Evolutionary conservation across 1,140 invertebrate genomes (phyloP).

Genomic region (Neotoxoptera formosana): DNA sequence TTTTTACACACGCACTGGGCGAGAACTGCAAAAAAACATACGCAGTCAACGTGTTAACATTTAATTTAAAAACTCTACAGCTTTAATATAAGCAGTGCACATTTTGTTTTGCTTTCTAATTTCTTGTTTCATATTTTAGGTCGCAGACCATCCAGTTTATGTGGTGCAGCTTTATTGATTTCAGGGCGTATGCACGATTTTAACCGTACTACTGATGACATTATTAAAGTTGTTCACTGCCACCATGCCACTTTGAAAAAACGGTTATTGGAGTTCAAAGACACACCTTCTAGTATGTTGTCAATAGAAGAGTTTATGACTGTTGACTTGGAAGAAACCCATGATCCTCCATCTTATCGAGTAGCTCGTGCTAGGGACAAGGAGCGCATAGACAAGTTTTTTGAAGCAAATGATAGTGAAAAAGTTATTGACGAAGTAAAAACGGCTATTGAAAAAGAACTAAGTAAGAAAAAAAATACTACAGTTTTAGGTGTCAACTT

Average conservation of each 20-base stretch:
- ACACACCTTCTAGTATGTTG: slow-evolving; percentile 85
- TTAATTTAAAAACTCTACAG: too few relatives aligned
- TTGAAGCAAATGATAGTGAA: slow-evolving; percentile 38
- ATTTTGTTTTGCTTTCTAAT: background rate
- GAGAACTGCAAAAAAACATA: too few relatives aligned
- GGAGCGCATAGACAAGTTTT: slow-evolving; percentile 67
- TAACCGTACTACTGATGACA: slow-evolving; percentile 83
- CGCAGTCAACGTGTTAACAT: too few relatives aligned
- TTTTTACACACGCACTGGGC: too few relatives aligned
- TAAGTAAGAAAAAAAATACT: slow-evolving; percentile 51
- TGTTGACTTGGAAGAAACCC: slow-evolving; percentile 95
- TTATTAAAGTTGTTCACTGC: slow-evolving; percentile 95
- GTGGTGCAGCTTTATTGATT: slow-evolving; percentile 84
- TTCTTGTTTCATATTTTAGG: slow-evolving; percentile 36
- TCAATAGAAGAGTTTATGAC: slow-evolving; percentile 97
- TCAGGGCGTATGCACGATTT: slow-evolving; percentile 93
- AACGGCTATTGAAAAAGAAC: slow-evolving; percentile 44
- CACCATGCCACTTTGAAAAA: slow-evolving; percentile 93
- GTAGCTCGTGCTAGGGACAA: slow-evolving; percentile 86
- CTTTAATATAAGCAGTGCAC: too few relatives aligned
- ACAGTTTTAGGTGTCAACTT: slow-evolving; percentile 33
- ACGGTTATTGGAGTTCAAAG: slow-evolving; percentile 92
- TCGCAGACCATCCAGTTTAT: slow-evolving; percentile 59
- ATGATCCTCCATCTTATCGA: slow-evolving; percentile 96
- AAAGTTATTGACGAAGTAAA: slow-evolving; percentile 54